Evolutionary conservation across 2,888 invertebrate genomes (phyloP).

Genomic region (Taphrorychus bicolor): DNA sequence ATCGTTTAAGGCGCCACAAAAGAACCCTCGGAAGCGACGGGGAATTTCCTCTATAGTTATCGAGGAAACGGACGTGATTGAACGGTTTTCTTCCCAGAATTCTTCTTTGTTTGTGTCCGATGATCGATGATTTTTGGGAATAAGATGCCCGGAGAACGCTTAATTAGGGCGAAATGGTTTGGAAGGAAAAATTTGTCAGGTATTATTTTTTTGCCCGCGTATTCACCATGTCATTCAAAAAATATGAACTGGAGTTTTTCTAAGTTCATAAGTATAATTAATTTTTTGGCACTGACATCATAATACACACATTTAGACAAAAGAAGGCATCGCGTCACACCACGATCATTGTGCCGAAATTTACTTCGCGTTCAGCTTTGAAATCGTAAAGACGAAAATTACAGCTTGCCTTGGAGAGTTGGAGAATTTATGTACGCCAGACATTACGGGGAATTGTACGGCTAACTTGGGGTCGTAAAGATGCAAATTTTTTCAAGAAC

Average conservation of each 20-base stretch:
- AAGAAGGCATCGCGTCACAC: no score
- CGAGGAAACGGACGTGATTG: constrained; percentile 3
- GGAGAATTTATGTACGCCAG: constrained; percentile 59
- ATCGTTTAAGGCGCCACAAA: constrained; percentile 33
- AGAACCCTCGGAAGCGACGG: constrained; percentile 12
- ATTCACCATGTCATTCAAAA: neutral
- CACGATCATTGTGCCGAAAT: constrained; percentile 1
- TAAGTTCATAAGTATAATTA: neutral
- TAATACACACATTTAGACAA: no score
- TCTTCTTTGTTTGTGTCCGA: neutral
- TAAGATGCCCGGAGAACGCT: neutral
- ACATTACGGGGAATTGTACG: constrained; percentile 47
- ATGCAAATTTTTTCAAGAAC: constrained; percentile 37
- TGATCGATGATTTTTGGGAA: neutral
- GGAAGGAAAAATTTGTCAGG: no score
- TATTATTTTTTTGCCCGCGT: neutral
- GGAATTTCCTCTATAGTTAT: constrained; percentile 20
- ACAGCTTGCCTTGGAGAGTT: constrained; percentile 57
- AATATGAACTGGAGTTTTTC: no score
- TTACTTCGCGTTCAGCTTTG: constrained; percentile 55
- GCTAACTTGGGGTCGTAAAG: constrained; percentile 32
- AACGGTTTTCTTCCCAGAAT: neutral
- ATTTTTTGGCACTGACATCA: neutral
- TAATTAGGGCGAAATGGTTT: neutral
- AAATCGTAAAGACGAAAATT: constrained; percentile 60